These are phyloP conservation scores for Ricordea florida DNA, from an alignment of 92 coral and sea anemone genomes.

Conservation along the genomic window DNA sequence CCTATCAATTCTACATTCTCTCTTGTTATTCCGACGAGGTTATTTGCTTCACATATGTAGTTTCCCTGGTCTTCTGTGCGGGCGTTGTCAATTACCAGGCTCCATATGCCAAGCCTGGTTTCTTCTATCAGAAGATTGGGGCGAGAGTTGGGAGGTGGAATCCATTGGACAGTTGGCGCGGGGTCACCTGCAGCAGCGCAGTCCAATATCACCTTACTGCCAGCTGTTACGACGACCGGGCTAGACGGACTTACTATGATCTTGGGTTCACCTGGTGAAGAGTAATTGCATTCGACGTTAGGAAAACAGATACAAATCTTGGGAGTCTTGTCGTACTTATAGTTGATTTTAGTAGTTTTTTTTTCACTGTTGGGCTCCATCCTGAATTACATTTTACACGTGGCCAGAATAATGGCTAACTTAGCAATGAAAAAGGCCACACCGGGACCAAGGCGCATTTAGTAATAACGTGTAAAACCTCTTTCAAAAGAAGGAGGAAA, in stretches of 20 bases:
- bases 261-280: slow-evolving; percentile 86
- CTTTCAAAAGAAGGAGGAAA: too few species aligned
- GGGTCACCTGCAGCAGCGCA: slow-evolving; percentile 80
- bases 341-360: too few species aligned
- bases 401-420: too few species aligned
- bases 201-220: slow-evolving; percentile 68
- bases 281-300: too few species aligned
- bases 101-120: slow-evolving; percentile 48
- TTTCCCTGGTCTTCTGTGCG: slow-evolving; percentile 57
- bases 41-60: slow-evolving; percentile 70
- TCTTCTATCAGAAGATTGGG: slow-evolving; percentile 42
- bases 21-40: slow-evolving; percentile 49
- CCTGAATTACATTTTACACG: too few species aligned
- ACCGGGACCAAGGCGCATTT: too few species aligned
- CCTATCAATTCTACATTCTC: slow-evolving; percentile 52
- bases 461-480: too few species aligned
- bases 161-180: slow-evolving; percentile 69
- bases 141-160: slow-evolving; percentile 28
- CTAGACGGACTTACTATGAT: slow-evolving; percentile 71
- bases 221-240: slow-evolving; percentile 65
- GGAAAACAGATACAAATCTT: too few species aligned
- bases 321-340: too few species aligned
- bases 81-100: slow-evolving; percentile 61
- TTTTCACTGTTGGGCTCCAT: too few species aligned
- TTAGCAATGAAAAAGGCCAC: too few species aligned